These are phyloP conservation scores for Acanthiza pusilla DNA, from an alignment of 2,797 vertebrate genomes.

Conservation along the genomic window DNA sequence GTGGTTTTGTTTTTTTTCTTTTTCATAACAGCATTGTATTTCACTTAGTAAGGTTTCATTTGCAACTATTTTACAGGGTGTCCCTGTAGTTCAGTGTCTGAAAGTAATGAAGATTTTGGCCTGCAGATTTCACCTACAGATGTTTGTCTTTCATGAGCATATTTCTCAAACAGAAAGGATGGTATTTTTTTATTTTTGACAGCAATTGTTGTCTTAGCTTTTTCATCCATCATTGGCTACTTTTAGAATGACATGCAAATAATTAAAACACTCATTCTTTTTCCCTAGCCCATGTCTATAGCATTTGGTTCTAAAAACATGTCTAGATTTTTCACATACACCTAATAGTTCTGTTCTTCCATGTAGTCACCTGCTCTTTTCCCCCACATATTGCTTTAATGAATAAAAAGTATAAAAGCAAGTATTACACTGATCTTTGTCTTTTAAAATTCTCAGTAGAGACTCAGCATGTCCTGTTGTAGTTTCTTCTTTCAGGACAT, in stretches of 20 bases:
- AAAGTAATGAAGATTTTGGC: neutral
- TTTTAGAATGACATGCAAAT: neutral
- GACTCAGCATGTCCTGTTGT: neutral
- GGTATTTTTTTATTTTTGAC: rapidly evolving
- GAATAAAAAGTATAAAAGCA: neutral
- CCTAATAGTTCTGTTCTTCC: neutral
- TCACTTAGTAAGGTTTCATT: neutral
- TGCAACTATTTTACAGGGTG: neutral
- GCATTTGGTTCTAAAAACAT: neutral
- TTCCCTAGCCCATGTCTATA: rapidly evolving
- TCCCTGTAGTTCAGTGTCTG: neutral
- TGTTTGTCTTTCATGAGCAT: neutral
- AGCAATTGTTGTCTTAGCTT: neutral
- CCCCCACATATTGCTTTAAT: neutral
- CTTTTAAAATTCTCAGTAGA: neutral
- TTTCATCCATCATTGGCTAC: neutral
- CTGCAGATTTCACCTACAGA: neutral
- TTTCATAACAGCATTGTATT: rapidly evolving
- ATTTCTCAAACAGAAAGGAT: neutral
- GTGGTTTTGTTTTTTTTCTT: neutral
- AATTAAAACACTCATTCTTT: rapidly evolving
- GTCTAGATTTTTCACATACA: neutral
- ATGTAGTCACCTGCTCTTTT: neutral
- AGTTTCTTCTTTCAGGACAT: neutral
- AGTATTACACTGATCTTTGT: rapidly evolving